phyloP scores from a whole-genome alignment of 2,797 vertebrate species.

The Semotilus atromaculatus region DNA sequence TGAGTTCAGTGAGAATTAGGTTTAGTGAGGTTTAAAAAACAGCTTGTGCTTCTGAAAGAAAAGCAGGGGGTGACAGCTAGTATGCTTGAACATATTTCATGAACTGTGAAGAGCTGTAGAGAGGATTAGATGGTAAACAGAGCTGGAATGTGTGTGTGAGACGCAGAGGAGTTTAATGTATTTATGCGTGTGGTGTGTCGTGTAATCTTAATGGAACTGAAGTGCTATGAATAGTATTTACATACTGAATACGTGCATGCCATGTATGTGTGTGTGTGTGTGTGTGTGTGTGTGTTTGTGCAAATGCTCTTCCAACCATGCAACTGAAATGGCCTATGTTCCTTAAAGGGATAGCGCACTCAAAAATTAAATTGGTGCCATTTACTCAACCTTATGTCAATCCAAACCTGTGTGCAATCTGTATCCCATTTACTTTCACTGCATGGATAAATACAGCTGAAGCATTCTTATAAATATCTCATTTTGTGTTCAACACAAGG shows the following conservation, averaged over 20 bases:
- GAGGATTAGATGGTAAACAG: slow-evolving; percentile 17
- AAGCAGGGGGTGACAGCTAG: not conserved
- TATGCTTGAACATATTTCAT: not conserved
- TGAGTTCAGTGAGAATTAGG: not conserved
- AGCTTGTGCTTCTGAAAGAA: slow-evolving; percentile 14
- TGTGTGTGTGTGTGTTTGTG: too few relatives aligned
- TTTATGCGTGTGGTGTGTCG: not conserved
- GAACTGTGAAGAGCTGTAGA: not conserved
- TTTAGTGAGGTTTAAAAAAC: slow-evolving; percentile 35
- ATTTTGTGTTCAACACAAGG: not conserved
- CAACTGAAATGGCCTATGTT: not conserved
- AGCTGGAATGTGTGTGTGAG: not conserved
- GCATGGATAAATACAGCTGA: not conserved
- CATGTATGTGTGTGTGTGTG: too few relatives aligned
- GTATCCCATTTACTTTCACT: not conserved
- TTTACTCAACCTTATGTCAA: not conserved
- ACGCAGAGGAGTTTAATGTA: not conserved
- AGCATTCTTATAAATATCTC: not conserved
- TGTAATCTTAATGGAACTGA: slow-evolving; percentile 19
- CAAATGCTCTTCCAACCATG: not conserved
- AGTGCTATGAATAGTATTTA: slow-evolving; percentile 19
- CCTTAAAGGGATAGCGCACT: not conserved
- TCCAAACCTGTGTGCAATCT: not conserved
- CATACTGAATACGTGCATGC: not conserved
- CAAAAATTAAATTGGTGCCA: not conserved